Evolutionary conservation across 2,797 vertebrate genomes (phyloP), one percentile per base, ranked within the genome.

Genomic region (Chanos chanos): DNA sequence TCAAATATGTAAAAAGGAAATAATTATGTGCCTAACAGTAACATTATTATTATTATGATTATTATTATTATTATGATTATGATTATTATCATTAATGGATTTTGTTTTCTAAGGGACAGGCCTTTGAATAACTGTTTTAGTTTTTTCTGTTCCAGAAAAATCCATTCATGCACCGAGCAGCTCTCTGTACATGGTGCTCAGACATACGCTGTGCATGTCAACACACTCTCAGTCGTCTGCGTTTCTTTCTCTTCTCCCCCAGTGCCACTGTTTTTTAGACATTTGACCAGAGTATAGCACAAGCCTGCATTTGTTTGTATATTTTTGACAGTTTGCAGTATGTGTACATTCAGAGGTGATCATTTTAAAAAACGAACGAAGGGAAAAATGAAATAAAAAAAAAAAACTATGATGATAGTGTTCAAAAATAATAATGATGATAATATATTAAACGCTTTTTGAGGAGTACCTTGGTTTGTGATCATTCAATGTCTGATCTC

Each of bases 261-360:
- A 83, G 84, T 89, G 87, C 87, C 86, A 87, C 86, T 83, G 87
- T 89, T 90, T 89, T 89, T 87, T 90, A 87, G 82, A 90, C 86
- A 87, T 89, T 84, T 87, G 86, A 86, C 82, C 86, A 88, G 86
- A 89, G 79, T 89, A 91, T 88, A 91, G 90, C 89, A 91, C 89
- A 91, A 90, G 86, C 87, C 87, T 89, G 86, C 85, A 87, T 91
- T 87, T 83, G 84, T 91, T 88, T 90, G 86, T 90, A 89, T 89
- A 89, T 90, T 90, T 91, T 90, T 88, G 86, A 90, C 86, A 88
- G 86, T 90, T 89, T 90, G 87, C 88, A 89, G 87, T 90, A 87
- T 84, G 84, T 90, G 86, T 90, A 89, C 86, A 89, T 91, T 89
- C 83, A 89, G 85, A 90, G 84, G 84, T 89, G 85, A 89, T 81